Evolutionary conservation across 2,113 vertebrate species (phyloP).

Genomic region (Carlito syrichta): DNA sequence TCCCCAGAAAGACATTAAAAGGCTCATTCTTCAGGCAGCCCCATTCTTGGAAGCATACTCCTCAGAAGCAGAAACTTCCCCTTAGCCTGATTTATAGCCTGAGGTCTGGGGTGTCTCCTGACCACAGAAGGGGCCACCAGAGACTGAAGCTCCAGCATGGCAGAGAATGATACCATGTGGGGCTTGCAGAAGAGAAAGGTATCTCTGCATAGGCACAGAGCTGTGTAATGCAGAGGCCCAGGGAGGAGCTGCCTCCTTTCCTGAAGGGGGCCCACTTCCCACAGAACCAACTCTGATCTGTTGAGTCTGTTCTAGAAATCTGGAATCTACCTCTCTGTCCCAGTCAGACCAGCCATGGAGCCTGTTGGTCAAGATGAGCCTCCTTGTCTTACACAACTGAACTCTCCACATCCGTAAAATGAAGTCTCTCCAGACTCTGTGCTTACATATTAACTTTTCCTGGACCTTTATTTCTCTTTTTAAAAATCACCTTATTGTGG

Average conservation of each 20-base stretch:
- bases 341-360: neutral
- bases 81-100: too few species aligned
- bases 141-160: neutral
- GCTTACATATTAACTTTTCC: neutral
- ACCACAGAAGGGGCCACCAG: neutral
- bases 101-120: too few species aligned
- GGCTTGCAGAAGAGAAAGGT: accelerated
- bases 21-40: neutral
- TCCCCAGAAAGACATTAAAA: neutral
- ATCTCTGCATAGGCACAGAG: too few species aligned
- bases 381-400: neutral
- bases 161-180: too few species aligned
- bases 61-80: neutral
- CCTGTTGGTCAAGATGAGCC: neutral
- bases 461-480: neutral
- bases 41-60: too few species aligned
- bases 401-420: accelerated
- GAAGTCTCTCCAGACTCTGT: accelerated
- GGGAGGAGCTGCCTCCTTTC: neutral
- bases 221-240: accelerated
- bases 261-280: neutral
- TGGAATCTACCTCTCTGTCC: neutral
- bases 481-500: neutral
- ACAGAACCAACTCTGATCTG: neutral
- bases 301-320: neutral